These are phyloP conservation scores for Melinaea menophilus DNA, from an alignment of 2,888 invertebrate genomes.

Conservation along the genomic window DNA sequence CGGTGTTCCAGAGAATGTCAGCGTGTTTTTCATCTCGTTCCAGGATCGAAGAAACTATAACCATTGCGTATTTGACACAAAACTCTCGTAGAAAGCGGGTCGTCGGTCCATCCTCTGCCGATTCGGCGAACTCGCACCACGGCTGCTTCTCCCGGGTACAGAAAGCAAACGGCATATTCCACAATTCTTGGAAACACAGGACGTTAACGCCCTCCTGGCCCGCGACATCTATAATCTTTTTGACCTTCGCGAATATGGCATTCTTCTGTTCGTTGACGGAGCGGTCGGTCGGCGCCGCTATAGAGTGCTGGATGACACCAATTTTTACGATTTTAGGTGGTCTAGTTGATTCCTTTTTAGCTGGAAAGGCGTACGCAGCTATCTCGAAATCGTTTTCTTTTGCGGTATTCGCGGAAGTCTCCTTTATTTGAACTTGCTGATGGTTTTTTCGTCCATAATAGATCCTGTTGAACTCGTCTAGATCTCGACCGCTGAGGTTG, in stretches of 20 bases:
- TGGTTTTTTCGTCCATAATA: conserved; percentile 65
- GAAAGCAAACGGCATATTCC: conserved; percentile 99
- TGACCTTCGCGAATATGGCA: conserved; percentile 87
- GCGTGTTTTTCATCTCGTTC: conserved; percentile 93
- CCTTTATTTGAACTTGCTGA: conserved; percentile 60
- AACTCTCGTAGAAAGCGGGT: conserved; percentile 89
- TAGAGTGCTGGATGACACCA: conserved; percentile 93
- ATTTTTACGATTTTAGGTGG: conserved; percentile 87
- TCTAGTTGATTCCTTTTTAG: conserved; percentile 75
- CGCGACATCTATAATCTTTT: conserved; percentile 88
- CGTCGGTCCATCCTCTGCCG: conserved; percentile 91
- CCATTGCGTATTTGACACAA: conserved; percentile 92
- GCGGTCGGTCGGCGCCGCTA: conserved; percentile 86
- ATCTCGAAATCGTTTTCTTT: conserved; percentile 75
- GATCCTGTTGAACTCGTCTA: conserved; percentile 70
- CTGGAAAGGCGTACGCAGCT: conserved; percentile 68
- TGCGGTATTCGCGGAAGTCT: conserved; percentile 75
- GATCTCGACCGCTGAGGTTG: conserved; percentile 62
- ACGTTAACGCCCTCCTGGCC: conserved; percentile 91
- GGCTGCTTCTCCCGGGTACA: conserved; percentile 97
- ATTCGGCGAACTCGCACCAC: conserved; percentile 98
- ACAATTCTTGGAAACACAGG: conserved; percentile 97
- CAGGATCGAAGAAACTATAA: conserved; percentile 95
- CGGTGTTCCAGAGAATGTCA: conserved; percentile 96
- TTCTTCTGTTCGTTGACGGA: conserved; percentile 88